Percentiles rank a stretch among this genome's conserved stretches.
phyloP scores from a whole-genome alignment of 2,888 invertebrate genomes.

The Perithous albicinctus region DNA sequence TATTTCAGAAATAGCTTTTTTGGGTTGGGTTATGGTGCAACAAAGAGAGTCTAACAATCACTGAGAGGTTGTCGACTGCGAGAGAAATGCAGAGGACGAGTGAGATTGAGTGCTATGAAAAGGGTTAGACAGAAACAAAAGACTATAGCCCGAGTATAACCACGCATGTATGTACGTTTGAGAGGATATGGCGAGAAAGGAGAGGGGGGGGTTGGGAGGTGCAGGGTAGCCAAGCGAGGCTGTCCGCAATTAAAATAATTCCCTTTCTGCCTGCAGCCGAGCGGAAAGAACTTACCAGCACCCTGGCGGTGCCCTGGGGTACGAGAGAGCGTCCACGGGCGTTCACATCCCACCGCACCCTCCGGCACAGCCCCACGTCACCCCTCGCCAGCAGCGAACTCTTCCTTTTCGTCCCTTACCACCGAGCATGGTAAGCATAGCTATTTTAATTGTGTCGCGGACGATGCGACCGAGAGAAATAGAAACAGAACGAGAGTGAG shows the following conservation, averaged over 20 bases:
- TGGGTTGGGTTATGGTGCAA: constrained; percentile 16
- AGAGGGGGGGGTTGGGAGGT: constrained; percentile 64
- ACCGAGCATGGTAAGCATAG: constrained; percentile 80
- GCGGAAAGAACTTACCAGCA: constrained; percentile 85
- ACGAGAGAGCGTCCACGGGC: constrained; percentile 52
- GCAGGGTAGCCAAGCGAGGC: constrained; percentile 83
- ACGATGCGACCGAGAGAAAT: constrained; percentile 70
- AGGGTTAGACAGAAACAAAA: constrained; percentile 68
- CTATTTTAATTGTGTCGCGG: constrained; percentile 84
- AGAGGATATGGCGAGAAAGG: constrained; percentile 47
- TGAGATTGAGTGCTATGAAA: constrained; percentile 65
- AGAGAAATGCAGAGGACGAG: constrained; percentile 69
- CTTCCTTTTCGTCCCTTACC: constrained; percentile 43
- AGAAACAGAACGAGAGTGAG: constrained; percentile 57
- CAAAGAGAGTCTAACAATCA: constrained; percentile 48
- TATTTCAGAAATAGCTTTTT: constrained; percentile 43
- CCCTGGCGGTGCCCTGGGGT: constrained; percentile 79
- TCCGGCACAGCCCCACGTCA: constrained; percentile 55
- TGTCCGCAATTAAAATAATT: constrained; percentile 85
- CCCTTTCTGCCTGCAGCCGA: constrained; percentile 85
- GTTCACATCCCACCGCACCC: constrained; percentile 43
- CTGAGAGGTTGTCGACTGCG: constrained; percentile 64
- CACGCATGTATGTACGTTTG: constrained; percentile 34
- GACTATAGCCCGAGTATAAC: constrained; percentile 1
- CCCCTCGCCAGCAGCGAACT: constrained; percentile 39